phyloP scores from a whole-genome alignment of 2,113 vertebrate species.

The Malaclemys terrapin region DNA sequence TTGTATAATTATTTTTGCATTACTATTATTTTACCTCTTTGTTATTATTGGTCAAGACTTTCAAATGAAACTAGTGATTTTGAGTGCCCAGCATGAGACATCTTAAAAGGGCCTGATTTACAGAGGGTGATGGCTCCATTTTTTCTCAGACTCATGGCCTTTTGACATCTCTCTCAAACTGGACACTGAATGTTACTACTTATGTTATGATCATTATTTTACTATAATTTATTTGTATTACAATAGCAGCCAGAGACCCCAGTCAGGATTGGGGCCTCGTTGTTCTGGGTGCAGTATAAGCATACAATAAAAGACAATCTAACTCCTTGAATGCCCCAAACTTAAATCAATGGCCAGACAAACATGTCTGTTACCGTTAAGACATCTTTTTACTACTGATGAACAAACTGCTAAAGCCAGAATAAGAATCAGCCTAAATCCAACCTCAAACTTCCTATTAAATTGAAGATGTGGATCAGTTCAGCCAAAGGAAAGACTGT shows the following conservation, averaged over 20 bases:
- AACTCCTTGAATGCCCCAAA: neutral
- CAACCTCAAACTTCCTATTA: neutral
- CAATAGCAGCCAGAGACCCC: neutral
- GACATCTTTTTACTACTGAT: accelerated
- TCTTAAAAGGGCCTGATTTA: neutral
- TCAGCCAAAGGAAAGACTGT: neutral
- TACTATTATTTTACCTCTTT: neutral
- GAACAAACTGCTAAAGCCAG: neutral
- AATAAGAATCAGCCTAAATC: neutral
- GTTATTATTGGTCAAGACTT: neutral
- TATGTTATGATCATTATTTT: neutral
- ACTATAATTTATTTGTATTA: neutral
- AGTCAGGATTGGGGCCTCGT: neutral
- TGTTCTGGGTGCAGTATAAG: neutral
- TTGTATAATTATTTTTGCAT: conserved; percentile 26
- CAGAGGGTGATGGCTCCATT: neutral
- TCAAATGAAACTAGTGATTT: neutral
- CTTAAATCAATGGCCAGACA: neutral
- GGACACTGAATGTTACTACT: neutral
- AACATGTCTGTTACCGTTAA: neutral
- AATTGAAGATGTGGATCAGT: neutral
- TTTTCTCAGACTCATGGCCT: neutral
- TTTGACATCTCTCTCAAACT: conserved; percentile 21
- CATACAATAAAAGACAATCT: neutral
- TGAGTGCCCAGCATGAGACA: neutral